A percentile compares a stretch with the other conserved stretches of the same genome.
phyloP scores from a whole-genome alignment of 2,888 invertebrate genomes.

The Microplitis deprimator region DNA sequence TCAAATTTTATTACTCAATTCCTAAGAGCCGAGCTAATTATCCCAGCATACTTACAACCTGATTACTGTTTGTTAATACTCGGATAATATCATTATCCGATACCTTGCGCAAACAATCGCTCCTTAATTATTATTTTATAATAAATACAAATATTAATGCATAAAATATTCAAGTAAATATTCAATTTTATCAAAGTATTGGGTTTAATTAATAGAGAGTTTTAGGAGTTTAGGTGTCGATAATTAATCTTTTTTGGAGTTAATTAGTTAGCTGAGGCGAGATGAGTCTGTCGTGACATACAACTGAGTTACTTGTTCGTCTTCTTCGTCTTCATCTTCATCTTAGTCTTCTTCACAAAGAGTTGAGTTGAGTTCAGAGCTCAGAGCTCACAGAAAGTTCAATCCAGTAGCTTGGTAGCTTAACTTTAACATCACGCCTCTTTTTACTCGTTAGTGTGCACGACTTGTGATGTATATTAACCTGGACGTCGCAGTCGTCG shows the following conservation, averaged over 20 bases:
- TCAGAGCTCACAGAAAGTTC: not conserved
- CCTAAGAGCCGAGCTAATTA: not conserved
- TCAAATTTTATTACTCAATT: constrained; percentile 13
- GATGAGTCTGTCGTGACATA: constrained; percentile 66
- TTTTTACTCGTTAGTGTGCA: constrained; percentile 66
- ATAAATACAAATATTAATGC: no score
- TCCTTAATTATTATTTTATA: no score
- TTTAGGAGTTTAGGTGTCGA: constrained; percentile 60
- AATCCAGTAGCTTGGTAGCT: constrained; percentile 56
- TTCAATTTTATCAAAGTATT: no score
- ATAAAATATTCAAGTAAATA: no score
- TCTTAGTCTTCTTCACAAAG: not conserved
- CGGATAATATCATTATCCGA: no score
- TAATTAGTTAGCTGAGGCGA: constrained; percentile 65
- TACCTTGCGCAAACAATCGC: no score
- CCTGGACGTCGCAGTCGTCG: no score
- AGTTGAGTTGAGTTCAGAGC: not conserved
- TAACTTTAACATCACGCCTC: constrained; percentile 68
- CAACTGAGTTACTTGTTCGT: constrained; percentile 55
- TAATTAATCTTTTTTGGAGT: constrained; percentile 65
- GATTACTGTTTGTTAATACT: constrained; percentile 30
- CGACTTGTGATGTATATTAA: constrained; percentile 65
- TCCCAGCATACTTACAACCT: constrained; percentile 49
- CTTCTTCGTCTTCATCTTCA: no score
- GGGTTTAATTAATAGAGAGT: constrained; percentile 54